Base-by-base conservation (phyloP, 2,888 invertebrate species). In the Escarpia spicata region DNA sequence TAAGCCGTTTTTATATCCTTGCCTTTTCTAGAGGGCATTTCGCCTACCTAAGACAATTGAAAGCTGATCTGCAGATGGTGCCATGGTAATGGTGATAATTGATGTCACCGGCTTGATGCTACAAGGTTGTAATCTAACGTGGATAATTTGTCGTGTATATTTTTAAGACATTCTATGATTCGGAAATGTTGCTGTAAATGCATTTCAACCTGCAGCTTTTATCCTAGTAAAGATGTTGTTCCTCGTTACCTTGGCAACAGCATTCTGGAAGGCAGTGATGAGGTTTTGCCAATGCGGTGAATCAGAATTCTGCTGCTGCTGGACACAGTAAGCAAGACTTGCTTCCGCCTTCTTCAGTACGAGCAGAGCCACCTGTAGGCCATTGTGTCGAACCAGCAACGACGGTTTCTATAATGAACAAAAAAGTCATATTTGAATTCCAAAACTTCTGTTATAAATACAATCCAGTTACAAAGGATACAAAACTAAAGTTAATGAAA, bases 361-460 rank as follows among this genome's bases (percentile, higher is more conserved):
- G 4, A 91, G 91, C 26, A 44, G 43, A 19, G 91, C 37, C 43
- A 91, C 43, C 43, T 44, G 91, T 9, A 91, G 91, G 43, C 91
- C 91, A 19, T 91, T 91, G 91, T 91, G 44, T 44, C 44, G 91
- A 43, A 91, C 91, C 26, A 91, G 37, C 44, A 75, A 75, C 6
- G 75, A 75, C 26, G 19, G 15, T 75, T 75, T 75, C 75, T 75
- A 75, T 26, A 75, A 75, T 75, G 1, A 75, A 26, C 15, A 75
- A 15, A 75, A 26, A 75, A 19, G 26, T 75, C 75, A 75, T n/a
- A 52, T 52, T 52, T 3, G 19, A 6, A 4, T 15, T 19, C n/a
- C 75, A 75, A 15, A 75, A 75, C 75, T 75, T 75, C 75, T 6
- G 19, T 75, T 75, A 26, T 75, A 75, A 26, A 75, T 26, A 6